phyloP scores from a whole-genome alignment of 1,140 invertebrate species.

The Amphibalanus amphitrite region DNA sequence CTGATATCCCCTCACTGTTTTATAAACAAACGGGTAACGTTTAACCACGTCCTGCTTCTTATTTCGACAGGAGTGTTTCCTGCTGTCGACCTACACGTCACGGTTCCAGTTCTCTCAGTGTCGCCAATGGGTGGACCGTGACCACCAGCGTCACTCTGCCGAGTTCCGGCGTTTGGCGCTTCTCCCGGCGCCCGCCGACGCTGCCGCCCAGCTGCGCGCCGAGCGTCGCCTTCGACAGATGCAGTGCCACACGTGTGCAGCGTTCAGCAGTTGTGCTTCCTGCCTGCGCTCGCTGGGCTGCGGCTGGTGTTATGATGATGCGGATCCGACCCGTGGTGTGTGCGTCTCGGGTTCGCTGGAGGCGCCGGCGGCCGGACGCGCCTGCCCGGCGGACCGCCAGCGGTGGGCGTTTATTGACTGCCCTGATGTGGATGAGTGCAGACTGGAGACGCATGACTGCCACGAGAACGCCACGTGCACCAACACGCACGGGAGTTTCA shows the following conservation, averaged over 20 bases:
- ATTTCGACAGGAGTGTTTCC: conserved; percentile 76
- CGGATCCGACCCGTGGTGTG: conserved; percentile 65
- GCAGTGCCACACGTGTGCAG: conserved; percentile 57
- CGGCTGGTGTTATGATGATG: conserved; percentile 79
- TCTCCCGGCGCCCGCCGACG: too few species aligned
- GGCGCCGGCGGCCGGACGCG: too few species aligned
- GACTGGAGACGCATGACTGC: conserved; percentile 65
- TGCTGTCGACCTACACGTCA: conserved; percentile 84
- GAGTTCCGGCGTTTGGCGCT: too few species aligned
- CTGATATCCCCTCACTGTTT: too few species aligned
- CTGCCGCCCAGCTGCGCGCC: too few species aligned
- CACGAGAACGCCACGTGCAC: conserved; percentile 76
- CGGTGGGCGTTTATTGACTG: conserved; percentile 77
- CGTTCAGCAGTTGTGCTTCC: conserved; percentile 53
- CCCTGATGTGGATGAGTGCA: conserved; percentile 87
- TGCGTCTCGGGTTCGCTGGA: conserved; percentile 22
- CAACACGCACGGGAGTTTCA: conserved; percentile 77
- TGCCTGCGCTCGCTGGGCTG: conserved; percentile 69
- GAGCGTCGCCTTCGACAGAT: too few species aligned
- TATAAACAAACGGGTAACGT: too few species aligned
- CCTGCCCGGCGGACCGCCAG: too few species aligned
- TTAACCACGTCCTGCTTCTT: too few species aligned
- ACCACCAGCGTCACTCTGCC: conserved; percentile 11
- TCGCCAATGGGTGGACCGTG: conserved; percentile 68
- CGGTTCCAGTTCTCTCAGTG: conserved; percentile 84